Base-by-base conservation (phyloP, 2,888 invertebrate genomes). In the Andrena bicolor region DNA sequence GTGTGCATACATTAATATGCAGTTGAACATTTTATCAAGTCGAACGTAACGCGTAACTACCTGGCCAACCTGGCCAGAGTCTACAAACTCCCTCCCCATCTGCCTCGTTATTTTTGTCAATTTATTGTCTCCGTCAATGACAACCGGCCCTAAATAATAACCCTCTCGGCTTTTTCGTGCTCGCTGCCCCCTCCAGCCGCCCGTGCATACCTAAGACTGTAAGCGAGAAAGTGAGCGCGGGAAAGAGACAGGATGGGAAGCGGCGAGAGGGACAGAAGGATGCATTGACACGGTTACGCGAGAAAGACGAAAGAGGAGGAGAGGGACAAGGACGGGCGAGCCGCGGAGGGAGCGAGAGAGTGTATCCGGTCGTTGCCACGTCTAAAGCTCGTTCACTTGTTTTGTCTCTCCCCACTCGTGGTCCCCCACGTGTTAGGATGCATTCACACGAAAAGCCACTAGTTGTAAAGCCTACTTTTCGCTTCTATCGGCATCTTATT, bases 361-460 rank as follows among this genome's bases (percentile, higher is more conserved):
- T 88, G 90, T 92, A 92, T 93, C 92, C 92, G 93, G 92, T 93
- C 93, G 93, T 93, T 93, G 93, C 92, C 93, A 92, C 91, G 91
- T 91, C 88, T 90, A 89, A 90, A 91, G 91, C 92, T 92, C 91
- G 92, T 93, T 92, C 92, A 91, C 91, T 93, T 92, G 92, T 91
- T 92, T 92, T 91, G 89, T 90, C 88, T 90, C 88, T 89, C 89
- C 88, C 83, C 81, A 76, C 83, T 58, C 66, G 53, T 58, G 41
- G 70, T 81, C 76, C 75, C 69, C 70, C 71, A 72, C 82, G 76
- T 81, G 73, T 87, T 87, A 84, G 81, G 82, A 89, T 85, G 86
- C 87, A 83, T 86, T 88, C 89, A 85, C 85, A 88, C 82, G 69
- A 74, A 74, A 86, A 83, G 82, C 79, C 82, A 79, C 75, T 75